phyloP scores from a whole-genome alignment of 2,797 vertebrate genomes.

The Loriculus beryllinus region DNA sequence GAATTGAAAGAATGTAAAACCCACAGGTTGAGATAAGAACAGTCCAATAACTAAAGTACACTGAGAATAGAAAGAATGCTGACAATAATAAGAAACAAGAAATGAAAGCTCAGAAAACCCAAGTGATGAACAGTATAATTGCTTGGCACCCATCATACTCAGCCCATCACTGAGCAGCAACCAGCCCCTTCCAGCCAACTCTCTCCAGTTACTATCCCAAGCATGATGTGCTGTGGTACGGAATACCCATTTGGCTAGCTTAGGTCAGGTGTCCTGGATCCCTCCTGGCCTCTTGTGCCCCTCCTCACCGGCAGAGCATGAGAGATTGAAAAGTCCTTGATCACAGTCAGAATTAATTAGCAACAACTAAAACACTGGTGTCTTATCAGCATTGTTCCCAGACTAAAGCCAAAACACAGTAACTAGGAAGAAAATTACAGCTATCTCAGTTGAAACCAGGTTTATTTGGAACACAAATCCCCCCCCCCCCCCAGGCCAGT shows the following conservation, averaged over 20 bases:
- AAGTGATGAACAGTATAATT: background rate
- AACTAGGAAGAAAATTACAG: background rate
- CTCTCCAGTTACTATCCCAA: background rate
- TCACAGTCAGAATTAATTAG: background rate
- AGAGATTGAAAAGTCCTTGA: background rate
- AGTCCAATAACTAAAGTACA: background rate
- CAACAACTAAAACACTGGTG: background rate
- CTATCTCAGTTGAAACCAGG: background rate
- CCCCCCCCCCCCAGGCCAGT: background rate
- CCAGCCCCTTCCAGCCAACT: background rate
- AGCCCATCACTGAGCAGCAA: background rate
- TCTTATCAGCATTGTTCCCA: background rate
- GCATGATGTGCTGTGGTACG: background rate
- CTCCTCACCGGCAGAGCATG: background rate
- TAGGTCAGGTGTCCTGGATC: background rate
- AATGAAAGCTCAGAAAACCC: background rate
- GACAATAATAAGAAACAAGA: background rate
- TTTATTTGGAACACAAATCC: background rate
- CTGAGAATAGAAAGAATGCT: background rate
- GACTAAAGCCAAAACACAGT: background rate
- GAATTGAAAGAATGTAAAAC: background rate
- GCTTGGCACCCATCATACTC: background rate
- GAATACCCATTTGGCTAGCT: background rate
- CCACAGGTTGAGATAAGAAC: background rate
- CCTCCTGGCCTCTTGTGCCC: background rate